These are phyloP conservation scores for Galago senegalensis DNA, from an alignment of 2,797 vertebrate genomes.

Conservation along the genomic window DNA sequence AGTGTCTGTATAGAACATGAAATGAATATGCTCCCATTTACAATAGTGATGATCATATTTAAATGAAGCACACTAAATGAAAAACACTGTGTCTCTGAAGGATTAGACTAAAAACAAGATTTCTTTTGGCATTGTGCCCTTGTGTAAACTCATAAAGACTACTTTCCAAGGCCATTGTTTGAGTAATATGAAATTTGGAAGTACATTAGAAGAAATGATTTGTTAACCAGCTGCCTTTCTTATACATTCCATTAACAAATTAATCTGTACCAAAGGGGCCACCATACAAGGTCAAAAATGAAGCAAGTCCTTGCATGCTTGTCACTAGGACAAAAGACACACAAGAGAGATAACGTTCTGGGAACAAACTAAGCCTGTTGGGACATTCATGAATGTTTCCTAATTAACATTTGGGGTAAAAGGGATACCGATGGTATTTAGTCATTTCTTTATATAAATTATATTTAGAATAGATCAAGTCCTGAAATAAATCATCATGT, in stretches of 20 bases:
- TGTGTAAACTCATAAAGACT: not conserved
- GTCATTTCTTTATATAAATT: not conserved
- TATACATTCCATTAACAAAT: slow-evolving; percentile 68
- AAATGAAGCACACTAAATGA: not conserved
- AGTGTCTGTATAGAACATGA: not conserved
- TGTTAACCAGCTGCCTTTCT: slow-evolving; percentile 69
- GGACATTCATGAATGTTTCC: not conserved
- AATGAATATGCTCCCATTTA: not conserved
- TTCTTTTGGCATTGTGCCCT: not conserved
- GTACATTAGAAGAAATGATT: slow-evolving; percentile 49
- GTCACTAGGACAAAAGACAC: slow-evolving; percentile 19
- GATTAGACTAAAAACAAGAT: not conserved
- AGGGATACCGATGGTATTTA: not conserved
- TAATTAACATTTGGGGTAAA: not conserved
- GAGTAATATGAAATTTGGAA: slow-evolving; percentile 83
- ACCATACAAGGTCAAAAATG: slow-evolving; percentile 53
- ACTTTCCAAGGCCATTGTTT: slow-evolving; percentile 77
- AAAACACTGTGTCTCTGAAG: slow-evolving; percentile 52
- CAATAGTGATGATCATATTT: not conserved
- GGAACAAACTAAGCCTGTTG: not conserved
- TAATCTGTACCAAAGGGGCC: slow-evolving; percentile 79
- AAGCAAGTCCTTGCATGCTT: slow-evolving; percentile 51
- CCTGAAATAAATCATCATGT: not conserved
- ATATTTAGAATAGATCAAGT: not conserved
- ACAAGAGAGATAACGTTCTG: not conserved